A percentile compares a stretch with the other conserved stretches of the same genome.
Evolutionary conservation across 2,797 vertebrate genomes (phyloP).

Genomic region (Ptychobarbus kaznakovi): DNA sequence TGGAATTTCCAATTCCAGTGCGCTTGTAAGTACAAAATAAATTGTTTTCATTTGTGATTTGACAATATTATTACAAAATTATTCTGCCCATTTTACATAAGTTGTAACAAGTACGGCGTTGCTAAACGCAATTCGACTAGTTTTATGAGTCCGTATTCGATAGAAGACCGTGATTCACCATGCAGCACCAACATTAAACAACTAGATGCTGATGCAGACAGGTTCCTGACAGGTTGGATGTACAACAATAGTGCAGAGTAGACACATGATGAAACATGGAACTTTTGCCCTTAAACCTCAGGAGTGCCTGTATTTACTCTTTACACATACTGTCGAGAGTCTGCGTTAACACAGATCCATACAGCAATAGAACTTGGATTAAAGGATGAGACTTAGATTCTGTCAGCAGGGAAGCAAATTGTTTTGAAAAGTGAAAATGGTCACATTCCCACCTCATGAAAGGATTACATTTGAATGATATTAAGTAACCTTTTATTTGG

Average conservation of each 20-base stretch:
- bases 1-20: background rate
- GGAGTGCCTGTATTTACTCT: background rate
- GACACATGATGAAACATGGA: background rate
- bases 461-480: background rate
- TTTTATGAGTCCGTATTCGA: background rate
- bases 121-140: background rate
- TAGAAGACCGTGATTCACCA: background rate
- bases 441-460: background rate
- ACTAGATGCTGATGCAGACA: background rate
- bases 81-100: background rate
- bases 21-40: background rate
- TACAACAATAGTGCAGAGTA: conserved; percentile 3
- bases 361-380: background rate
- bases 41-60: background rate
- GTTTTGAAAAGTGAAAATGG: conserved; percentile 9
- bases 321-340: background rate
- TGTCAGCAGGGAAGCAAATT: background rate
- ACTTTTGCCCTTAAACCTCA: background rate
- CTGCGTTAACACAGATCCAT: background rate
- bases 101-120: background rate
- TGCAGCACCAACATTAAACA: too few species aligned
- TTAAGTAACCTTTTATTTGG: background rate
- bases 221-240: background rate
- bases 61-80: background rate
- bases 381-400: background rate